Evolutionary conservation across 1,140 invertebrate species (phyloP).

Genomic region (Cyrtorhinus lividipennis): DNA sequence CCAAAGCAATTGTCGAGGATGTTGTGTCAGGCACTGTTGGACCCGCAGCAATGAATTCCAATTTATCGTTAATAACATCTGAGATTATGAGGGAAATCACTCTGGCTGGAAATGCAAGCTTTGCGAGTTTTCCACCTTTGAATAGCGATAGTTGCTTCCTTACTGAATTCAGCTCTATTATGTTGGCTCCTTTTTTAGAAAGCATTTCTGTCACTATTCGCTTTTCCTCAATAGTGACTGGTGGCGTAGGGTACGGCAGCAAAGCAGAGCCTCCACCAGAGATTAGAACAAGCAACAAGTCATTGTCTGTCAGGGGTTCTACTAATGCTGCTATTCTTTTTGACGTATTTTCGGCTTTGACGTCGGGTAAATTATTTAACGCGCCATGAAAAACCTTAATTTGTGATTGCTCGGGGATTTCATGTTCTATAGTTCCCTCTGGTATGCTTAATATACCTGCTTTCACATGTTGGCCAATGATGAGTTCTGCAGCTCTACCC

Average conservation of each 20-base stretch:
- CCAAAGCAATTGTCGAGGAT: constrained; percentile 32
- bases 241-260: constrained; percentile 55
- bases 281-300: constrained; percentile 67
- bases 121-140: constrained; percentile 80
- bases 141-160: constrained; percentile 70
- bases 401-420: neutral
- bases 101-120: constrained; percentile 48
- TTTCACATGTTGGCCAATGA: constrained; percentile 20
- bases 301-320: constrained; percentile 39
- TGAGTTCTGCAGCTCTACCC: constrained; percentile 45
- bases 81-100: constrained; percentile 77
- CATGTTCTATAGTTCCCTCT: constrained; percentile 13
- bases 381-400: constrained; percentile 38
- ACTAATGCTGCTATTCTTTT: constrained; percentile 52
- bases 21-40: constrained; percentile 58
- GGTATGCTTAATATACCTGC: constrained; percentile 26
- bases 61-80: constrained; percentile 80
- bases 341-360: constrained; percentile 48
- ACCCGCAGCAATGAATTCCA: constrained; percentile 87
- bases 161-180: constrained; percentile 78
- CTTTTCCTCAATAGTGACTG: constrained; percentile 65
- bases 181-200: constrained; percentile 64
- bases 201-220: constrained; percentile 51
- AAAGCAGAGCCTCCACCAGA: constrained; percentile 90
- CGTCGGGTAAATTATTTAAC: constrained; percentile 42